These are phyloP conservation scores for Polia nebulosa DNA, from an alignment of 2,888 invertebrate species.

Conservation along the genomic window DNA sequence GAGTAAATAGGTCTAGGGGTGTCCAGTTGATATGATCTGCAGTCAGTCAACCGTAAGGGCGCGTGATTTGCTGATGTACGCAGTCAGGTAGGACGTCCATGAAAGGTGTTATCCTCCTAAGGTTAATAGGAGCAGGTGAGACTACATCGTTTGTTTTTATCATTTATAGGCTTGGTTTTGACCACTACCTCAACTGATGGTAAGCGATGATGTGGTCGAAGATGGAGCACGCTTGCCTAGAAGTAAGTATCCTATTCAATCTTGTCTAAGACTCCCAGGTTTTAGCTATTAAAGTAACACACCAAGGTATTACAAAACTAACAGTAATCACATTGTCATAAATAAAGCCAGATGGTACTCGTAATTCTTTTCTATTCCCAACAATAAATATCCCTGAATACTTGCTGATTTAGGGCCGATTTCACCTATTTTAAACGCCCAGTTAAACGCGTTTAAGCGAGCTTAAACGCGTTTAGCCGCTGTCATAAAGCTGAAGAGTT, in stretches of 20 bases:
- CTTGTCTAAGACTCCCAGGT: too few relatives aligned
- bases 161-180: too few relatives aligned
- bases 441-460: too few relatives aligned
- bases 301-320: neutral
- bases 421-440: too few relatives aligned
- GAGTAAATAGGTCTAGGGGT: neutral
- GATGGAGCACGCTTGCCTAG: too few relatives aligned
- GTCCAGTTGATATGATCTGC: slow-evolving; percentile 1
- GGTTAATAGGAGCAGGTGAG: slow-evolving; percentile 13
- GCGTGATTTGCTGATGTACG: slow-evolving; percentile 13
- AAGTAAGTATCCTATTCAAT: too few relatives aligned
- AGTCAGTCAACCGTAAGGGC: slow-evolving; percentile 22
- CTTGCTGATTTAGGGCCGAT: neutral
- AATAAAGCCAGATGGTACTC: too few relatives aligned
- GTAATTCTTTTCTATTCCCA: neutral
- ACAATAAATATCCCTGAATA: neutral
- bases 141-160: neutral
- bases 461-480: too few relatives aligned
- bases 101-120: slow-evolving; percentile 1
- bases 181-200: too few relatives aligned
- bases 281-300: neutral
- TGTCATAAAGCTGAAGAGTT: too few relatives aligned
- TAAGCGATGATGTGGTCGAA: too few relatives aligned
- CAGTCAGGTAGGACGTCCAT: neutral
- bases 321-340: neutral